Evolutionary conservation across 2,888 invertebrate genomes (phyloP).

Genomic region (Bombylius major): DNA sequence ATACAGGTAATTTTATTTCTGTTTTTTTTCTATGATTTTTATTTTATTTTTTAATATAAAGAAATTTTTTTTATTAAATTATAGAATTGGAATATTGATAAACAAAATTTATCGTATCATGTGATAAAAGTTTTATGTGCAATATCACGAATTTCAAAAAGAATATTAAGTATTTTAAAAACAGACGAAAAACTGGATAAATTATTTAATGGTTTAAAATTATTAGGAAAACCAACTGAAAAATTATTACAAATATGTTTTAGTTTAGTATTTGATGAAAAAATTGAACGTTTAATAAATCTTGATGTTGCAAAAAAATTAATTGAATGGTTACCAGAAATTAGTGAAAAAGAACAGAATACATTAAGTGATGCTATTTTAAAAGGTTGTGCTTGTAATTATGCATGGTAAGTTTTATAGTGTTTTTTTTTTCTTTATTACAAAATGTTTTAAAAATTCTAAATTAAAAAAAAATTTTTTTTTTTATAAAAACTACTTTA

Average conservation of each 20-base stretch:
- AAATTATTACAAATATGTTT: conserved; percentile 38
- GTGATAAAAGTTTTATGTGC: conserved; percentile 26
- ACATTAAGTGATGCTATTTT: conserved; percentile 33
- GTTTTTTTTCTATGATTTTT: neutral
- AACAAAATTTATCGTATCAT: conserved; percentile 25
- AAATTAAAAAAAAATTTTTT: neutral
- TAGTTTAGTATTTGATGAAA: conserved; percentile 36
- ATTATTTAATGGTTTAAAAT: conserved; percentile 29
- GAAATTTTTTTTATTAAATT: neutral
- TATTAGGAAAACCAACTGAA: conserved; percentile 37
- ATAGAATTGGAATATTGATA: conserved; percentile 29
- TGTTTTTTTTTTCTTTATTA: neutral
- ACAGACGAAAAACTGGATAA: conserved; percentile 25
- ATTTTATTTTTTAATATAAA: neutral
- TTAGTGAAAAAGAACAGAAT: conserved; percentile 33
- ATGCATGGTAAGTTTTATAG: conserved; percentile 28
- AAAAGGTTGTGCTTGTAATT: conserved; percentile 38
- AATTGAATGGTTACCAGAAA: conserved; percentile 40
- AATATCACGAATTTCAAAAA: conserved; percentile 24
- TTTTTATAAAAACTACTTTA: conserved; percentile 7
- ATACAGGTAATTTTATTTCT: conserved; percentile 22
- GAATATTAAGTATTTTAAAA: conserved; percentile 22
- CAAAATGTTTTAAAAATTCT: neutral
- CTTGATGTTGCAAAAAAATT: conserved; percentile 40
- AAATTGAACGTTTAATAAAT: conserved; percentile 26